These are phyloP conservation scores for Pogonocichla stellata DNA, from an alignment of 2,113 vertebrate species.

Conservation along the genomic window DNA sequence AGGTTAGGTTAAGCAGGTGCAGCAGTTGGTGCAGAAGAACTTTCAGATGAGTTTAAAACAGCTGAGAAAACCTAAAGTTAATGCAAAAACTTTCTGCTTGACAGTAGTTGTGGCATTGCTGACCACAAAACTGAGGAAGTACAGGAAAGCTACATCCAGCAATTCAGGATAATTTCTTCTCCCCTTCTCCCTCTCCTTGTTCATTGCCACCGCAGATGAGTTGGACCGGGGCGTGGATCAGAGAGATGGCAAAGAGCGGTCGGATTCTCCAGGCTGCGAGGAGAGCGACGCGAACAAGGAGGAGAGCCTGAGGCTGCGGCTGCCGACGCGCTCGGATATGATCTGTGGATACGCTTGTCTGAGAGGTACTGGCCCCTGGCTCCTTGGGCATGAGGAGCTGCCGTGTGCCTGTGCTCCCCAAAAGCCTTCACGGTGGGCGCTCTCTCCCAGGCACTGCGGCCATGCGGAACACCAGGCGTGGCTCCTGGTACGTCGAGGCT, in stretches of 20 bases:
- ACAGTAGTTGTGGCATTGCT: background rate
- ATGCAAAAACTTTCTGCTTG: background rate
- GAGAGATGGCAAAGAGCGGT: slow-evolving; percentile 81
- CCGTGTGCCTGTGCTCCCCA: background rate
- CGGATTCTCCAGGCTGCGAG: slow-evolving; percentile 79
- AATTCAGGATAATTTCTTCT: background rate
- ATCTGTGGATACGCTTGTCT: slow-evolving; percentile 95
- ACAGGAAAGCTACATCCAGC: background rate
- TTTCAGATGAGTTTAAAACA: background rate
- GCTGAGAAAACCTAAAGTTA: background rate
- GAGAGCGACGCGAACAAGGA: slow-evolving; percentile 86
- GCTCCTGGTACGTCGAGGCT: slow-evolving; percentile 96
- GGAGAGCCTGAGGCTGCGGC: slow-evolving; percentile 78
- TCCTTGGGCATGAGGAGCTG: background rate
- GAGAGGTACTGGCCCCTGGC: slow-evolving; percentile 81
- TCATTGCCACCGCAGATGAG: slow-evolving; percentile 60
- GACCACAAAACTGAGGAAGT: background rate
- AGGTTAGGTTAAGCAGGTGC: background rate
- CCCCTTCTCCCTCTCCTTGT: background rate
- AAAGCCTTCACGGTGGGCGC: fast-evolving
- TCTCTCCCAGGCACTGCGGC: slow-evolving; percentile 85
- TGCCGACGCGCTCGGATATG: slow-evolving; percentile 94
- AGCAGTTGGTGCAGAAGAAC: background rate
- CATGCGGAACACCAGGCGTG: slow-evolving; percentile 94
- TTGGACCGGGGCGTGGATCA: slow-evolving; percentile 91